Evolutionary conservation across 1,140 invertebrate genomes (phyloP).

Genomic region (Drosophila arawakana): DNA sequence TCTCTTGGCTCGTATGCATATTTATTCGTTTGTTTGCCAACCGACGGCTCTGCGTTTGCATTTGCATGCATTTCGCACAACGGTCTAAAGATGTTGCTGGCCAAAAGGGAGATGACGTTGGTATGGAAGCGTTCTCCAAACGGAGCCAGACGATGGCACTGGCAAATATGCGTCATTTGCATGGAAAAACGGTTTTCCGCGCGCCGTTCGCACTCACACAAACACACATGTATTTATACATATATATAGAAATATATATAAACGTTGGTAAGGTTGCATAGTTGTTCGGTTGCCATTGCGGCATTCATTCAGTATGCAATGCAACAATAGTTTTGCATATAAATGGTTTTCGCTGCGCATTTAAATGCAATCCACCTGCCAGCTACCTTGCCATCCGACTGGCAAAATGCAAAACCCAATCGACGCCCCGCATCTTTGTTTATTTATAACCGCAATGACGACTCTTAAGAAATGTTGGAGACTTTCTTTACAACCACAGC

Average conservation of each 20-base stretch:
- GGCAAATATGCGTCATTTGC: constrained; percentile 81
- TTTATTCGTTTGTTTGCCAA: constrained; percentile 79
- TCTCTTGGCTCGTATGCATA: constrained; percentile 67
- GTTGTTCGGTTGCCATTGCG: constrained; percentile 37
- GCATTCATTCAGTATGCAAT: constrained; percentile 78
- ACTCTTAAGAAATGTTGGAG: constrained; percentile 47
- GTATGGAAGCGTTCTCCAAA: background rate
- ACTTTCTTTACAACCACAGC: background rate
- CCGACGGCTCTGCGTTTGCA: constrained; percentile 64
- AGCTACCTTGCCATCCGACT: constrained; percentile 7
- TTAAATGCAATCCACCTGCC: constrained; percentile 70
- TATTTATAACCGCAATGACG: constrained; percentile 53
- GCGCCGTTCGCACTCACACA: constrained; percentile 22
- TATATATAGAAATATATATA: no score
- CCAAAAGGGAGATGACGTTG: background rate
- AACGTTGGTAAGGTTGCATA: background rate
- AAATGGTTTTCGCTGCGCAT: constrained; percentile 82
- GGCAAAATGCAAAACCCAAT: constrained; percentile 42
- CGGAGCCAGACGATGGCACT: constrained; percentile 39
- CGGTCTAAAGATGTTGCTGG: constrained; percentile 68
- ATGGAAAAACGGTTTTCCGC: constrained; percentile 74
- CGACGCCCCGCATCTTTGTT: constrained; percentile 60
- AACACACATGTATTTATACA: no score
- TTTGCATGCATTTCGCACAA: constrained; percentile 78
- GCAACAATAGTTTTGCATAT: constrained; percentile 84